Base-by-base conservation (phyloP, 1,140 invertebrate species). In the Hylaeus volcanicus region DNA sequence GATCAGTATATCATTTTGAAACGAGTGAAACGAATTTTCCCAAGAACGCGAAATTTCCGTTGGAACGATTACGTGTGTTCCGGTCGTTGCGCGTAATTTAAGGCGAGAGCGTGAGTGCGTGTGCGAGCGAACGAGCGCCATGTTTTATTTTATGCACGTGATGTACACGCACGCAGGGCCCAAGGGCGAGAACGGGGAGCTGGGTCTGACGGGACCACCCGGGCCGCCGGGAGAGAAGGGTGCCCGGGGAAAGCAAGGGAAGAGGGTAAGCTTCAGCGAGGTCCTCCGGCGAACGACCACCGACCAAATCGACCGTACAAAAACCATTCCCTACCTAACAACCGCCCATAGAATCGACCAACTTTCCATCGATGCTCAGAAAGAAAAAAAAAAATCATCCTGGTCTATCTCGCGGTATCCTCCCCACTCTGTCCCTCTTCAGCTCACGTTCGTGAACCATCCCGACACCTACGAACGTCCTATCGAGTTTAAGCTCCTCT, bases 171-270 rank as follows among this genome's bases (percentile, higher is more conserved):
- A 89, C 84, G 94, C 95, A 93, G 96, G 96, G 88, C 94, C 94
- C 88, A 95, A 95, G 91, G 97, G 97, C 89, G 96, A 96, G 92
- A 97, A 97, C 26, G 26, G 26, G 93, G 96, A 97, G 86, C 86
- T 94, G 84, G 96, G 96, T 86, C 95, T 95, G 84, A 94, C 95
- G 73, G 97, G 97, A 86, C 95, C 96, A 86, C 94, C 95, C 83
- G 97, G 97, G 88, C 94, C 94, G 86, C 93, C 95, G 87, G 96
- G 96, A 79, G 96, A 96, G 86, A 96, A 96, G 92, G 97, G 97
- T 88, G 93, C 95, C 82, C 94, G 96, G 90, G 97, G 97, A 91
- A 97, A 97, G 88, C 95, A 96, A 93, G 97, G 97, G 93, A 97
- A 97, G 94, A 94, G 96, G 96, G 97, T 97, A 97, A 96, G 95